A percentile compares a stretch with the other conserved stretches of the same genome.
phyloP scores from a whole-genome alignment of 2,888 invertebrate species.

The Dichetophora obliterata region DNA sequence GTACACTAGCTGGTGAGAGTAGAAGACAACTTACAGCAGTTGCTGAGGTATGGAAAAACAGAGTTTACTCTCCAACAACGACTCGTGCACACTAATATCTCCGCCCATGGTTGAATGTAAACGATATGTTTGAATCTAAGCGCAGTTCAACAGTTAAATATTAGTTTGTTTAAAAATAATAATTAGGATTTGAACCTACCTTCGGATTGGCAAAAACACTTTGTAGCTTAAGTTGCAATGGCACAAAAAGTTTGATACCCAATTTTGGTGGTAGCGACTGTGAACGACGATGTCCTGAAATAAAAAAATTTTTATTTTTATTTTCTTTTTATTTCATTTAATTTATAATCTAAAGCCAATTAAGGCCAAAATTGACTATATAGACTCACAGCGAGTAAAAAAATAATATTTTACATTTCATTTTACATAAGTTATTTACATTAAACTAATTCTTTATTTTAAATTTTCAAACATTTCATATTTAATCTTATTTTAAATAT shows the following conservation, averaged over 20 bases:
- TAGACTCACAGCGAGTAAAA: no score
- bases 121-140: slow-evolving; percentile 79
- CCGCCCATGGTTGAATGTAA: slow-evolving; percentile 93
- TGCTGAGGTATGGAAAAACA: slow-evolving; percentile 90
- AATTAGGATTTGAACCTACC: slow-evolving; percentile 46
- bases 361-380: no score
- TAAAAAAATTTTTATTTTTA: background rate
- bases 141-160: slow-evolving; percentile 14
- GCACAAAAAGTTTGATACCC: slow-evolving; percentile 85
- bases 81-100: slow-evolving; percentile 93
- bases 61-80: slow-evolving; percentile 90
- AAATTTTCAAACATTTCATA: no score
- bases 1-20: background rate
- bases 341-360: no score
- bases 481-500: no score
- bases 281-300: slow-evolving; percentile 77
- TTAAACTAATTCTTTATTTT: no score
- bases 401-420: no score
- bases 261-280: slow-evolving; percentile 88
- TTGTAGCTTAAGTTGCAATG: slow-evolving; percentile 80
- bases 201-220: slow-evolving; percentile 81
- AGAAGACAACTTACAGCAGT: slow-evolving; percentile 79
- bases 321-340: no score
- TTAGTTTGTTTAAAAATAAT: background rate
- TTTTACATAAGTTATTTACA: no score